phyloP scores from a whole-genome alignment of 2,888 invertebrate species.

The Lepidocyrtoides sp. region DNA sequence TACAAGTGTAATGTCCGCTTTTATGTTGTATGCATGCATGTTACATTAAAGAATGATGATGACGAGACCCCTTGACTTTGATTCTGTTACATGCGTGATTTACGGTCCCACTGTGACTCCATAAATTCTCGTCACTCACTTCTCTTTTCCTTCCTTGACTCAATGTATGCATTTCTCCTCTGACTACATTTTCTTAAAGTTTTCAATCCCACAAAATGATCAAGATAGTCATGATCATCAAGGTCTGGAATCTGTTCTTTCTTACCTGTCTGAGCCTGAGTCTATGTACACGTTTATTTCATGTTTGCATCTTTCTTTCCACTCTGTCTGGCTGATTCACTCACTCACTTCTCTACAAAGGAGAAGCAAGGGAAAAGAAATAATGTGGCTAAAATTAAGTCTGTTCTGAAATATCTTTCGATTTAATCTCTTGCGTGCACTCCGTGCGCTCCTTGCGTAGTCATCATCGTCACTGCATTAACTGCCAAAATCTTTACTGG shows the following conservation, averaged over 20 bases:
- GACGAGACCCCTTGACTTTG: conserved; percentile 78
- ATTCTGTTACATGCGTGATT: conserved; percentile 80
- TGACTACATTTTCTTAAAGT: neutral
- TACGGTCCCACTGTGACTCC: conserved; percentile 85
- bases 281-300: neutral
- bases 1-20: neutral
- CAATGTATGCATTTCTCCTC: conserved; percentile 9
- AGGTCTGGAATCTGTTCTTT: conserved; percentile 79
- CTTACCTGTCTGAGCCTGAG: conserved; percentile 8
- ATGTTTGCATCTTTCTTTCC: neutral
- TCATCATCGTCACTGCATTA: conserved; percentile 47
- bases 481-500: neutral
- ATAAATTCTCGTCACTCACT: conserved; percentile 82
- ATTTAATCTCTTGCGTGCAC: conserved; percentile 53
- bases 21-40: neutral
- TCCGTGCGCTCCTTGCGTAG: conserved; percentile 48
- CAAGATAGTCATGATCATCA: conserved; percentile 59
- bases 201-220: neutral
- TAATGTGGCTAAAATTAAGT: conserved; percentile 72
- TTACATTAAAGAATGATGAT: conserved; percentile 47
- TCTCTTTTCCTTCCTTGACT: conserved; percentile 11
- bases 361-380: neutral
- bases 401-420: conserved; percentile 31
- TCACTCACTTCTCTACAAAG: no score
- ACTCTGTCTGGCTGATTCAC: conserved; percentile 6